Evolutionary conservation across 2,113 vertebrate genomes (phyloP).

Genomic region (Odocoileus hemionus): DNA sequence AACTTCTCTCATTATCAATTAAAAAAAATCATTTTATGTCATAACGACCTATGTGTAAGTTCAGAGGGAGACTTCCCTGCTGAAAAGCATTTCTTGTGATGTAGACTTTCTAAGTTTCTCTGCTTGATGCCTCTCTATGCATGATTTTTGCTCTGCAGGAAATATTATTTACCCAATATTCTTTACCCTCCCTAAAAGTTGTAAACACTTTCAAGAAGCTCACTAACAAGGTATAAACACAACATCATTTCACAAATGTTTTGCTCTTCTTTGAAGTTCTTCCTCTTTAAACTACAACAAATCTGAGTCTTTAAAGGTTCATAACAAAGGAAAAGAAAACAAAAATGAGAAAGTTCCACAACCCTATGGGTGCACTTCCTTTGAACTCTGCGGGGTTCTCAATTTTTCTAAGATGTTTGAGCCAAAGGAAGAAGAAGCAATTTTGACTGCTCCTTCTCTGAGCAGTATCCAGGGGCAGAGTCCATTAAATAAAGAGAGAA

Average conservation of each 20-base stretch:
- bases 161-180: slow-evolving; percentile 47
- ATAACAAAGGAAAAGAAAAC: slow-evolving; percentile 40
- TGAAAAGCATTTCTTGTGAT: slow-evolving; percentile 49
- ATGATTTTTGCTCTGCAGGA: slow-evolving; percentile 20
- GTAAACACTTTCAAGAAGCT: slow-evolving; percentile 25
- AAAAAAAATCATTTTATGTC: slow-evolving; percentile 11
- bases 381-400: not conserved
- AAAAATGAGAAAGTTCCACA: slow-evolving; percentile 34
- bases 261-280: slow-evolving; percentile 37
- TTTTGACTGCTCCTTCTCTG: not conserved
- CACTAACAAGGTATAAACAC: slow-evolving; percentile 51
- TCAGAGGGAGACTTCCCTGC: not conserved
- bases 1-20: slow-evolving; percentile 42
- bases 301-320: not conserved
- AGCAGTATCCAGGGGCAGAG: not conserved
- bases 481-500: not conserved
- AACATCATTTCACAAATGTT: slow-evolving; percentile 34
- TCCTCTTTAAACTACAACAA: not conserved
- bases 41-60: not conserved
- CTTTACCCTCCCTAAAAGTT: slow-evolving; percentile 32
- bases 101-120: slow-evolving; percentile 30
- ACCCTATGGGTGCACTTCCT: not conserved
- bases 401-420: slow-evolving; percentile 23
- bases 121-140: not conserved
- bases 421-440: not conserved